Base-by-base conservation (phyloP, 1,140 invertebrate species). In the Drosophila tsacasi region DNA sequence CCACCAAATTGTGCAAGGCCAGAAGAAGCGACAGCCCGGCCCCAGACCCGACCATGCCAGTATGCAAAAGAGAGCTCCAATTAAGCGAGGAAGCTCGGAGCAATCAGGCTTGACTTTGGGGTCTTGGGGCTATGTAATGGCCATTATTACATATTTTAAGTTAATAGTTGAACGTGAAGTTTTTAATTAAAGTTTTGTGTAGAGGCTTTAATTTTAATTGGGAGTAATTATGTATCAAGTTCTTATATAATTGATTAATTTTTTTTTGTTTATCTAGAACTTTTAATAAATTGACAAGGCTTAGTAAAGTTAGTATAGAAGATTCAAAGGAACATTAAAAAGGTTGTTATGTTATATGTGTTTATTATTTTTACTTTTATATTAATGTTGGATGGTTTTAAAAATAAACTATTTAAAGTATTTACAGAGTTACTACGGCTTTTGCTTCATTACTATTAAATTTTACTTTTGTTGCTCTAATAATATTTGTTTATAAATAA, bases 31-130 rank as follows among this genome's bases (percentile, higher is more conserved):
- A 54, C 32, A 21, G 52, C 19, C 19, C 30, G 12, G 50, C 12
- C 17, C 12, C 17, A 50, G 58, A 40, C 23, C 21, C 17, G 19
- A 15, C 65, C 49, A 37, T 30, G 40, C 74, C 55, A 39, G 42
- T 47, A 75, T 59, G 79, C 60, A 69, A 73, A 59, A 49, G 46
- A 35, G 71, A 79, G 76, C 66, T 79, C 66, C 80, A 86, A 86
- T 86, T 86, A 86, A 89, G 83, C 67, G 72, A 63, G 65, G 62
- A 65, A 65, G 72, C 35, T 35, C 7, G n/a, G 8, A 21, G 27
- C 50, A 65, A 35, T 42, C 52, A 25, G 8, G 67, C n/a, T 19
- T 49, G 19, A 19, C 50, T 49, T 27, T 9, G 44, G 66, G 49
- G 52, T 49, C 44, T 8, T 19, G 32, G 15, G 65, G 27, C 39